Evolutionary conservation across 2,113 vertebrate genomes (phyloP), one percentile per base, ranked within the genome.

Genomic region (Rallus limicola): DNA sequence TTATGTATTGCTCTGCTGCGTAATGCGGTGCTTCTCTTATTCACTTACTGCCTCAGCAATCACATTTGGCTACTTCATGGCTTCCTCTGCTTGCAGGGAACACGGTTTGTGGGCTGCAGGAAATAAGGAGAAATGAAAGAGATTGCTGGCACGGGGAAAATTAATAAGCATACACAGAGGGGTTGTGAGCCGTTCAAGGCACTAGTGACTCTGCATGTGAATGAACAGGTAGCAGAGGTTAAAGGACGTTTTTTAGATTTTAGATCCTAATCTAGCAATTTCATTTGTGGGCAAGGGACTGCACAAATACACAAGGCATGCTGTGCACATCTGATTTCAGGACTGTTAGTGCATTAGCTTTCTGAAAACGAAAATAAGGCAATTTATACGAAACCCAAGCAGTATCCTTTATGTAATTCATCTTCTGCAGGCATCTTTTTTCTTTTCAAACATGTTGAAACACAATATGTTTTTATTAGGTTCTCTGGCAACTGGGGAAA

Each of bases 321-420:
- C 72, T 56, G 12, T 26, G 44, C 60, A 56, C 69, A 31, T 83
- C 53, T 94, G 68, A 93, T 92, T 95, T 82, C 79, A 78, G 79
- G 46, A 16, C 42, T 36, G 21, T 78, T 81, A 87, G 67, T 76
- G 36, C 65, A 58, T 91, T 91, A 87, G 48, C 24, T 71, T 89
- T 87, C 86, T 87, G 91, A 91, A 95, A 93, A 95, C 59, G 71
- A 94, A 91, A 94, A 82, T 64, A 91, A 84, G 84, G 16, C 70
- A 5, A 69, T 92, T 91, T 91, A 40, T 87, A 28, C 90, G 83
- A 93, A 95, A 91, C 29, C 31, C 53, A 58, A 79, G 46, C 48
- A 82, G 44, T 11, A 8, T 82, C 72, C 65, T 55, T 91, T 58
- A 82, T 93, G 48, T 87, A 93, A 87, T 89, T 92, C 77, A 68